Conservation (phyloP, 2,113 vertebrate genomes). For the Camarhynchus parvulus region DNA sequence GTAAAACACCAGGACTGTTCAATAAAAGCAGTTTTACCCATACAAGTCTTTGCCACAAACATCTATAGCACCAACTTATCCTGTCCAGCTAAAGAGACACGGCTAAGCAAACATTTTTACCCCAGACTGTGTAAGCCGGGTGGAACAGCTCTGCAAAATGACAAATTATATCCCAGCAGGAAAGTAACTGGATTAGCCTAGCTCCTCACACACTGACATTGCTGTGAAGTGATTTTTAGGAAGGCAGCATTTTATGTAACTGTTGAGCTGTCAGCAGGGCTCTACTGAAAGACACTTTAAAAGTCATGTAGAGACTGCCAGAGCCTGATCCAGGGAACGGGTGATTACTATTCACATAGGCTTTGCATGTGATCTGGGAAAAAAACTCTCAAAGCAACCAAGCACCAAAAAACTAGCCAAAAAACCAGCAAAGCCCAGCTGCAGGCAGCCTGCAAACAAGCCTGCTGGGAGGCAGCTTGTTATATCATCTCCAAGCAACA, state of each 20-base stretch:
- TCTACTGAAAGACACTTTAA: conserved; percentile 9
- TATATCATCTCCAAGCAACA: not conserved
- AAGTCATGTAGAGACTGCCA: conserved; percentile 1
- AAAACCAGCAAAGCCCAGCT: not conserved
- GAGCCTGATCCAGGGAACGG: not conserved
- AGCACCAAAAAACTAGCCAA: not conserved
- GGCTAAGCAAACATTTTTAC: not conserved
- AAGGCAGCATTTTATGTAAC: not conserved
- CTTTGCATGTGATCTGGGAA: not conserved
- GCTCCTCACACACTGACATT: not conserved
- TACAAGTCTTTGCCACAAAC: not conserved
- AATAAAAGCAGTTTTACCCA: not conserved
- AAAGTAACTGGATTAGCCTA: conserved; percentile 4
- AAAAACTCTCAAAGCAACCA: not conserved
- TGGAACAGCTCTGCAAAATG: not conserved
- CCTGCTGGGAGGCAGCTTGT: not conserved
- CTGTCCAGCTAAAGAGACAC: not conserved
- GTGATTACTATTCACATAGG: not conserved
- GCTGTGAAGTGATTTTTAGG: conserved; percentile 25
- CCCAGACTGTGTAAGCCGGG: not conserved
- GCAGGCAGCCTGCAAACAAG: not conserved
- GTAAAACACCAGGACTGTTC: not conserved
- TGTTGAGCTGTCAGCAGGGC: conserved; percentile 29
- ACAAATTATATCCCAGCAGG: conserved; percentile 8
- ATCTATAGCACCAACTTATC: not conserved